Percentiles rank a stretch among this genome's conserved stretches.
Evolutionary conservation across 2,113 vertebrate genomes (phyloP).

Genomic region (Manacus vitellinus): DNA sequence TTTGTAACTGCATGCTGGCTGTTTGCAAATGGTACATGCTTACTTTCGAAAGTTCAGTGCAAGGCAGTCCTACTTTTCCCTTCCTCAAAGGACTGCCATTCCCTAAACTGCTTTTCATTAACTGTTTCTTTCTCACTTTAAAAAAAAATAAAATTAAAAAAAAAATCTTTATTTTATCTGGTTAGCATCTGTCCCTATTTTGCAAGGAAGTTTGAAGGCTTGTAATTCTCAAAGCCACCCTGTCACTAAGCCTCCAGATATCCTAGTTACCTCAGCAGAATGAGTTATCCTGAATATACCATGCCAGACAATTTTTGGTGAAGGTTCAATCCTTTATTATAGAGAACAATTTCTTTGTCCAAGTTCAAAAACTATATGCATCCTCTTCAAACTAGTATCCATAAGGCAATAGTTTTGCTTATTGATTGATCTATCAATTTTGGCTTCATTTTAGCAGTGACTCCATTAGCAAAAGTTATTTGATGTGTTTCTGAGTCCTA

Average conservation of each 20-base stretch:
- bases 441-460: neutral
- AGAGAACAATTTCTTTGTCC: neutral
- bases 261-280: neutral
- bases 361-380: neutral
- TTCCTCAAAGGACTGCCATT: neutral
- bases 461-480: constrained; percentile 37
- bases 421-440: neutral
- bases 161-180: neutral
- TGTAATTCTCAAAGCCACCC: neutral
- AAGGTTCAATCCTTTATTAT: neutral
- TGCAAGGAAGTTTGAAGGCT: neutral
- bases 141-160: neutral
- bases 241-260: neutral
- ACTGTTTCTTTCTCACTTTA: neutral
- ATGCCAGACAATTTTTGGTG: neutral
- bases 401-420: neutral
- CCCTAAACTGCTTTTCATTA: neutral
- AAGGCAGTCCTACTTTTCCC: neutral
- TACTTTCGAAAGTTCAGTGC: neutral
- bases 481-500: neutral
- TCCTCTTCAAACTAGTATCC: neutral
- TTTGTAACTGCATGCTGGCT: neutral
- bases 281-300: neutral
- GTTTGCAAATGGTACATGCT: neutral
- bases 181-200: neutral